Conservation (phyloP, 2,888 invertebrate genomes). For the Herminia tarsipennalis region DNA sequence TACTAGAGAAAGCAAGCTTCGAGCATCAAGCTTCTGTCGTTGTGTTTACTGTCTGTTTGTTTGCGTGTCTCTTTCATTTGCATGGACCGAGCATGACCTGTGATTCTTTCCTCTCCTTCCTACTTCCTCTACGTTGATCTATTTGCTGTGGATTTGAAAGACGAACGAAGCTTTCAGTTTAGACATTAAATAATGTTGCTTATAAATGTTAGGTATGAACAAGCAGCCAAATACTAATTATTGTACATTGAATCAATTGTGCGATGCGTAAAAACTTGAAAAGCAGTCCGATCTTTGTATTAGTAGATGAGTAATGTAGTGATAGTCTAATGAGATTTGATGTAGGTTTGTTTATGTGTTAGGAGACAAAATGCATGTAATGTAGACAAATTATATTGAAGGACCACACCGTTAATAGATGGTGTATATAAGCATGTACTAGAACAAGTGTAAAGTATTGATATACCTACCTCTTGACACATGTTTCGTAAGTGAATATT, state of each 20-base stretch:
- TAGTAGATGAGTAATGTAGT: slow-evolving; percentile 62
- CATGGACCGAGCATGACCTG: slow-evolving; percentile 81
- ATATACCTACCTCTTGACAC: slow-evolving; percentile 20
- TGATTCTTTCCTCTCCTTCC: slow-evolving; percentile 70
- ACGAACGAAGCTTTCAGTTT: slow-evolving; percentile 53
- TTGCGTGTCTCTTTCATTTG: slow-evolving; percentile 84
- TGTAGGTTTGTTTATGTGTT: slow-evolving; percentile 74
- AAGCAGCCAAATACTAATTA: slow-evolving; percentile 29
- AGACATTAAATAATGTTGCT: slow-evolving; percentile 36
- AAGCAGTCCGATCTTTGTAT: slow-evolving; percentile 53
- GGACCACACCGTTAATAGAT: slow-evolving; percentile 46
- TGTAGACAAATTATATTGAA: slow-evolving; percentile 61
- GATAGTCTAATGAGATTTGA: slow-evolving; percentile 58
- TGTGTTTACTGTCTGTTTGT: slow-evolving; percentile 79
- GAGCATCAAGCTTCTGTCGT: slow-evolving; percentile 80
- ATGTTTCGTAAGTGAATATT: slow-evolving; percentile 1
- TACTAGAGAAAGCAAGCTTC: slow-evolving; percentile 71
- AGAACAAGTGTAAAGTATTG: slow-evolving; percentile 32
- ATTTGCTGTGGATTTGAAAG: slow-evolving; percentile 59
- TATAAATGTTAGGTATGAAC: slow-evolving; percentile 35
- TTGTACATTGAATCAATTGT: slow-evolving; percentile 42
- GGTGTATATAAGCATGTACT: slow-evolving; percentile 54
- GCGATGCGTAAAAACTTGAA: slow-evolving; percentile 53
- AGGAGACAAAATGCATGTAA: slow-evolving; percentile 70
- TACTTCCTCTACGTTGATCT: slow-evolving; percentile 58